Evolutionary conservation across 2,888 invertebrate species (phyloP), one percentile per base, ranked within the genome.

Genomic region (Tetrapedia diversipes): DNA sequence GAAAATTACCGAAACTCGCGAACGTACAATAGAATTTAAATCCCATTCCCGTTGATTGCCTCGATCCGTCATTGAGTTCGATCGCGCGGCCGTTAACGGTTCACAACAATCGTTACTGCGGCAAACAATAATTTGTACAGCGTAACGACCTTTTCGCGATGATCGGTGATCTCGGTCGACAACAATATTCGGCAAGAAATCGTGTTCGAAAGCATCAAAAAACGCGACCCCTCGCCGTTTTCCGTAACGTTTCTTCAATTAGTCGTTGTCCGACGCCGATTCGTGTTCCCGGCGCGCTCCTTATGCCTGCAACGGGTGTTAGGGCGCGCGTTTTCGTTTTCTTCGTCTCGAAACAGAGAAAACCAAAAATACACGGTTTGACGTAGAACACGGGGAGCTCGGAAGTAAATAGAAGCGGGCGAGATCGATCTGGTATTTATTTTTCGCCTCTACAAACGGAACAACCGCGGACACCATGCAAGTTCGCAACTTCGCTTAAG

Each of bases 331-430:
- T 43, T 59, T 54, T 51, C 45, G n/a, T n/a, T n/a, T n/a, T n/a
- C n/a, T n/a, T n/a, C n/a, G 34, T 53, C 39, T 29, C 19, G 76
- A 77, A 77, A 68, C 72, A 57, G 77, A 65, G 73, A 80, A 68
- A 43, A 56, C 80, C 77, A 69, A 80, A 80, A 80, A 80, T 80
- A 80, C 68, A 34, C 73, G 53, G 59, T 63, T 56, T 70, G 80
- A 80, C 80, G 80, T 73, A 80, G 69, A 60, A 69, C 70, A n/a
- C 59, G 37, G 68, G 37, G 47, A 70, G 66, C 65, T 34, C 77
- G 73, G n/a, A n/a, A 66, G 80, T 80, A 77, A 80, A 64, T 73
- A 73, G n/a, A n/a, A 80, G 56, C 73, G 54, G 14, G 56, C 32
- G 56, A 57, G 49, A 77, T 67, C 64, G 37, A 63, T 73, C 60